Evolutionary conservation across 2,797 vertebrate genomes (phyloP), one percentile per base, ranked within the genome.

Genomic region (Carapus acus): DNA sequence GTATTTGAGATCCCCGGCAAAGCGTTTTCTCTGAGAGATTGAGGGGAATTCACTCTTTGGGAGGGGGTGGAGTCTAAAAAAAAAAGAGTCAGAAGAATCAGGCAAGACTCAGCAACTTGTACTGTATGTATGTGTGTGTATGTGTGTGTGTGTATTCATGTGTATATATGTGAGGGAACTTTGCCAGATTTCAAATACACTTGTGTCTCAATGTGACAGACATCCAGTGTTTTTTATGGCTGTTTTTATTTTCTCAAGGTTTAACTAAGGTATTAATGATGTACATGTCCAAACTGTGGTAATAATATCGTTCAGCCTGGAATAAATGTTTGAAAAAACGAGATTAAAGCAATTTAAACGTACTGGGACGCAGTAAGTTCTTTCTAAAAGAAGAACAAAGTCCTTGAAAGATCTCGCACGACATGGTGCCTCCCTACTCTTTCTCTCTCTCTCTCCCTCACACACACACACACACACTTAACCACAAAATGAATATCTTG

Each of bases 271-370:
- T 88, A 91, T 90, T 92, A 92, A 87, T 84, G 83, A 89, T 86
- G 86, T 94, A 89, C 85, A 88, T 94, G 91, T 95, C 88, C 88
- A 92, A 92, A 90, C 90, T 92, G 92, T 93, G 90, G 89, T 94
- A 76, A 83, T 69, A 69, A 84, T 80, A 91, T 94, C 89, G 92
- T 91, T 91, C 90, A 91, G 90, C 91, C 92, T 96, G 91, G 86
- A 90, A 89, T 95, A 89, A 89, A 90, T 94, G 94, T 97, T 93
- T 91, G 88, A 89, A 93, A 93, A 33, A 90, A 90, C 85, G 50
- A 54, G 90, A 88, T 88, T 86, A 88, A 88, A 88, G 82, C 80
- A 78, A 87, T 80, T 83, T 88, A 85, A 88, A 84, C 80, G 49
- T 77, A 85, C 66, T 44, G 59, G 70, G 57, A 17, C 6, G 46